Evolutionary conservation across 2,113 vertebrate genomes (phyloP), one percentile per base, ranked within the genome.

Genomic region (Nothoprocta pentlandii): DNA sequence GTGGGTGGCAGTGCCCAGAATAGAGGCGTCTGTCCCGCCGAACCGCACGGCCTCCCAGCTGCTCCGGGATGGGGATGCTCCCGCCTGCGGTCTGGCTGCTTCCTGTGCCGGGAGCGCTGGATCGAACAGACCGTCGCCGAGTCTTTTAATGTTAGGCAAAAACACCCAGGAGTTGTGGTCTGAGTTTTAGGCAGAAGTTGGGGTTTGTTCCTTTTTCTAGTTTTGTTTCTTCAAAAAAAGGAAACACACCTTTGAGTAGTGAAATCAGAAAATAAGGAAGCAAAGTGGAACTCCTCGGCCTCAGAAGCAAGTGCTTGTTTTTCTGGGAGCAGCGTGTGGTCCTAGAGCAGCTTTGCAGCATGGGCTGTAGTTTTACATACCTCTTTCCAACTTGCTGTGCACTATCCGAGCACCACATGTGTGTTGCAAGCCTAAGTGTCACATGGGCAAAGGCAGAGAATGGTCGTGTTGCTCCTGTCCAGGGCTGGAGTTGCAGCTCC

Each of bases 221-320:
- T 97, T 97, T 90, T 89, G 85, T 90, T 95, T 95, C 74, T 94
- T 92, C 26, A 89, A 69, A 90, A 93, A 81, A 95, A 63, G 90
- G 89, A 92, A 96, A 93, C 80, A 70, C 77, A 94, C 92, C 95
- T 96, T 95, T 89, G 62, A 86, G 39, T 11, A 88, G 83, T 51
- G 88, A 89, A 95, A 92, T 92, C 69, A 58, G 78, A 94, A 96
- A 97, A 96, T 58, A 92, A 81, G 95, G 94, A 96, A 96, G 85
- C 26, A 82, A 84, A 85, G 69, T 9, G 36, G 10, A 23, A 20
- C 39, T 44, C 44, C 25, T 62, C 11, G 53, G 0, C 41, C 68
- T 62, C 53, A 6, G 0, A 74, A 85, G 92, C 32, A 62, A 70
- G 63, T 26, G 34, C 16, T 63, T 82, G 30, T 34, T 87, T 30